Conservation (phyloP, 2,797 vertebrate species). For the Eidolon dupreanum region DNA sequence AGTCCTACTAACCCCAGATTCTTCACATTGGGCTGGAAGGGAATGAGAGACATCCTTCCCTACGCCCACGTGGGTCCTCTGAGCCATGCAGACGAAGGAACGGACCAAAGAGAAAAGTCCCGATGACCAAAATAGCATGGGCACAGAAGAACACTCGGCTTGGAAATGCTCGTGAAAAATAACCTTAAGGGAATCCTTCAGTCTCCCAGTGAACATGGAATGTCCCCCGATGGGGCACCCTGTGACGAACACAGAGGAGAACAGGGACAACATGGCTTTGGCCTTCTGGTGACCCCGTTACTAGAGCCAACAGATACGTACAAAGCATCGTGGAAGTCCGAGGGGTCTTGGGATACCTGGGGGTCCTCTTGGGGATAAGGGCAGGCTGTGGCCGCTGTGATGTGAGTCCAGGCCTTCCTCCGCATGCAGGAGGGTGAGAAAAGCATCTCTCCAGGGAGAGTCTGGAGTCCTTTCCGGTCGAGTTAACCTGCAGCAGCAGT, state of each 20-base stretch:
- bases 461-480: background rate
- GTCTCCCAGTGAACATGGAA: rapidly evolving
- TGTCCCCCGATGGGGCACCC: rapidly evolving
- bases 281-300: background rate
- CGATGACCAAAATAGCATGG: too few species aligned
- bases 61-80: background rate
- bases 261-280: rapidly evolving
- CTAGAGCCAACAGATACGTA: rapidly evolving
- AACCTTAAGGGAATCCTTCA: background rate
- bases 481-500: background rate
- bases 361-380: too few species aligned
- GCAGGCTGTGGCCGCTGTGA: too few species aligned
- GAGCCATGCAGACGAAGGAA: background rate
- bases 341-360: background rate
- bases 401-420: background rate
- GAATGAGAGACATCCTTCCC: background rate
- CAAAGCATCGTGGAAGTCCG: background rate
- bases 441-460: rapidly evolving
- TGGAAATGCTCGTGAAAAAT: background rate
- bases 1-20: background rate
- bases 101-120: background rate
- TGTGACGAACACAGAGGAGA: too few species aligned
- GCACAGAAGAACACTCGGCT: background rate
- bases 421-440: background rate
- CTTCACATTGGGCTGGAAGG: background rate